A percentile compares a stretch with the other conserved stretches of the same genome.
Conservation (phyloP, 2,888 invertebrate species). For the Xanthia togata region DNA sequence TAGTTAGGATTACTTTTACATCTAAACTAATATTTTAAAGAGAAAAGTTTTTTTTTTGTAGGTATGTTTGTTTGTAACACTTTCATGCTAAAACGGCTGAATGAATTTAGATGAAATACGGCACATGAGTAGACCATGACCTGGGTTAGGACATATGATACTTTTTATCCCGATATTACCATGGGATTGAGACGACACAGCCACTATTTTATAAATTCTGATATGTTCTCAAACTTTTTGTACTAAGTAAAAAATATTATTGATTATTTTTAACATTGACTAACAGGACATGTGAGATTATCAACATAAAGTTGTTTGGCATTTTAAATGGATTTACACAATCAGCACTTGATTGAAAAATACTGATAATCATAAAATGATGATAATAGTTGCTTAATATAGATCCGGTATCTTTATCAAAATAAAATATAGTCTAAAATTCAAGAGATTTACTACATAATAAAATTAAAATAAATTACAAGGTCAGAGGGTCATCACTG, state of each 20-base stretch:
- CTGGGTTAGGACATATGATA: too few species aligned
- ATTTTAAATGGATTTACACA: not conserved
- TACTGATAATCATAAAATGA: slow-evolving; percentile 7
- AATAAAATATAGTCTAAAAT: slow-evolving; percentile 4
- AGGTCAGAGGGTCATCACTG: not conserved
- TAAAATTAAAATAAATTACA: slow-evolving; percentile 9
- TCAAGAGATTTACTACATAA: not conserved
- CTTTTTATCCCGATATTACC: too few species aligned
- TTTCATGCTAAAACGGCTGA: too few species aligned
- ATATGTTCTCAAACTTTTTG: not conserved
- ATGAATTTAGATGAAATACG: too few species aligned
- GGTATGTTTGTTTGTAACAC: too few species aligned
- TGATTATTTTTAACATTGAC: not conserved
- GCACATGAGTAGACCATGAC: too few species aligned
- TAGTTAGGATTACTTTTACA: too few species aligned
- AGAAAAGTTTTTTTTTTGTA: too few species aligned
- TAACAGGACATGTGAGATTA: not conserved
- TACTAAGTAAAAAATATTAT: not conserved
- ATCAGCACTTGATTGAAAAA: slow-evolving; percentile 8
- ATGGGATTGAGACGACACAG: too few species aligned
- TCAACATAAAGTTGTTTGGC: not conserved
- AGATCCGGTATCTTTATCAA: slow-evolving; percentile 8
- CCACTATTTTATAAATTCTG: not conserved
- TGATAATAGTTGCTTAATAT: slow-evolving; percentile 27
- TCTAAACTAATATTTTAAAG: too few species aligned